A percentile compares a stretch with the other conserved stretches of the same genome.
Conservation (phyloP, 2,797 vertebrate species). For the Anguilla anguilla region DNA sequence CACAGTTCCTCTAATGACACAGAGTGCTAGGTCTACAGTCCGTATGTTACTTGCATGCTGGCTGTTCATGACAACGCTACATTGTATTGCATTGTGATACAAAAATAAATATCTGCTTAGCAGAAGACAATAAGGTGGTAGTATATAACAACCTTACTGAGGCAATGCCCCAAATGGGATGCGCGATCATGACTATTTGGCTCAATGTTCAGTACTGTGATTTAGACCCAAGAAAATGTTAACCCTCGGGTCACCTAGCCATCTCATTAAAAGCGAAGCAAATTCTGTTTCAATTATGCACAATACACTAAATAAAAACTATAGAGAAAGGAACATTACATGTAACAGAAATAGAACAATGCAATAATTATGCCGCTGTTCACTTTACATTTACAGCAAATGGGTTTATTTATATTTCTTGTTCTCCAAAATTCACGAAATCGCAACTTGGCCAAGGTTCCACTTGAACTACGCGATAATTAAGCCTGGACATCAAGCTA, state of each 20-base stretch:
- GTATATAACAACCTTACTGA: background rate
- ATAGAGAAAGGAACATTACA: background rate
- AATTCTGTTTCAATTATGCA: background rate
- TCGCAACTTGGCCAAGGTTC: too few species aligned
- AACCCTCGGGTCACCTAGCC: background rate
- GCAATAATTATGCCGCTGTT: background rate
- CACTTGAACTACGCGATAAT: too few species aligned
- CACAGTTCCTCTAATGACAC: background rate
- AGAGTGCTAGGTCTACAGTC: background rate
- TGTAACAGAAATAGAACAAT: constrained; percentile 3
- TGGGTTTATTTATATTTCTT: too few species aligned
- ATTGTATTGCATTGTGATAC: background rate
- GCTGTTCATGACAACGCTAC: background rate
- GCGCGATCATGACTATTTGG: background rate
- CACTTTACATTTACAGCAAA: background rate
- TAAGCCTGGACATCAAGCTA: background rate
- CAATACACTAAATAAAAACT: background rate
- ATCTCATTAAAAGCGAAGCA: background rate
- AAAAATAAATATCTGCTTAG: background rate
- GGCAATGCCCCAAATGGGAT: background rate
- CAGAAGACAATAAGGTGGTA: background rate
- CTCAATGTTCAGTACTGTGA: background rate
- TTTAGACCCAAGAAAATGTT: background rate
- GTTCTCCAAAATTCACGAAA: too few species aligned
- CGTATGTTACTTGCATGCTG: background rate